Base-by-base conservation (phyloP, 2,113 vertebrate species). In the Nannobrachium achirus region DNA sequence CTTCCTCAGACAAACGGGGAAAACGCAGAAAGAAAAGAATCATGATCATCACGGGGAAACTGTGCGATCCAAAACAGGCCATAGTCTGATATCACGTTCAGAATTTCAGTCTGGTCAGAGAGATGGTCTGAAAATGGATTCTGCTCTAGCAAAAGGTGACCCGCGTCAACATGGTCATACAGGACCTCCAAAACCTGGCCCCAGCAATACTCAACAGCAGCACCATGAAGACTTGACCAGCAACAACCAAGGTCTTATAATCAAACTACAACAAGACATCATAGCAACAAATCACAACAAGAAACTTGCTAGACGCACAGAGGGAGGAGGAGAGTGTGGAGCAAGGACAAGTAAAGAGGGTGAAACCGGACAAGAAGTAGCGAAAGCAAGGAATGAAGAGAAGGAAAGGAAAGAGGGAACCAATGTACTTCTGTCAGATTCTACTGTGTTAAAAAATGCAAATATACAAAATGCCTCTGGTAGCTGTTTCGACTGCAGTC, bases 401-500 rank as follows among this genome's bases (percentile, higher is more conserved):
- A 64, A 19, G 0, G 13, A 52, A 64, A n/a, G 46, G 2, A 40
- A 52, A 64, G 40, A 39, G 0, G 20, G 33, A 33, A 40, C n/a
- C 6, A 58, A 55, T 42, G 8, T 50, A 6, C 7, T 69, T 40
- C 15, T 66, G 11, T 67, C 81, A 25, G 48, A 82, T 49, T 45
- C 79, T 25, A 45, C 19, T 3, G 25, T 60, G 56, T 75, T 63
- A 20, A 75, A 69, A 74, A 13, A 55, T 6, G 11, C 38, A 3
- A 48, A 55, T 45, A 19, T 69, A 41, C 65, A 73, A 51, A 67
- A 55, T 11, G 33, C 53, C 15, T 33, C 66, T 16, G 52, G 73
- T 33, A 69, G 19, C 55, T 89, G 84, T 0, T 87, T 95, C 89
- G 81, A 91, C 8, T 89, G 97, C 84, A 99, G 95, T 80, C 94